Percentiles rank a stretch among this genome's conserved stretches.
These are phyloP conservation scores for Apodemia zela DNA, from an alignment of 2,888 invertebrate species.

Conservation along the genomic window DNA sequence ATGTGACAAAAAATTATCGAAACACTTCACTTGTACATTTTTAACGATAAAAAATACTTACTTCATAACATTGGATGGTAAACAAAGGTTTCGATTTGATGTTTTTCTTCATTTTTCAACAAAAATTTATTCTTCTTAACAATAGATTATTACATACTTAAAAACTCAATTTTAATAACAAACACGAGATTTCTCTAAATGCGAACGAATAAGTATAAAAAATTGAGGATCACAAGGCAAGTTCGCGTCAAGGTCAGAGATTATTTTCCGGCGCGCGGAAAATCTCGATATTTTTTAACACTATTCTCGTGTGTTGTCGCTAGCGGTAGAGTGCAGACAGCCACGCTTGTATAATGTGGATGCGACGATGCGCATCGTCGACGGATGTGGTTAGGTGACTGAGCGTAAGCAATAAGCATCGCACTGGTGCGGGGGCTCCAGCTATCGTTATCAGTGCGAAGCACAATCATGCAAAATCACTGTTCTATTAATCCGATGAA, in stretches of 20 bases:
- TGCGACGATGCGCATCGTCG: conserved; percentile 32
- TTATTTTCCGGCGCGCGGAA: conserved; percentile 59
- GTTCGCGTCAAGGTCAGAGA: conserved; percentile 62
- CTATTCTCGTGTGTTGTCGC: conserved; percentile 24
- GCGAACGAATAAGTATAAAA: conserved; percentile 30
- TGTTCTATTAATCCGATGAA: conserved; percentile 32
- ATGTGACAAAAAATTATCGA: background rate
- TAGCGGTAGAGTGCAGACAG: conserved; percentile 27
- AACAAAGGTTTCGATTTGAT: conserved; percentile 74
- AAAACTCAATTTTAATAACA: conserved; percentile 4
- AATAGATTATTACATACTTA: conserved; percentile 1
- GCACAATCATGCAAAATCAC: conserved; percentile 56
- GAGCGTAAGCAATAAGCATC: conserved; percentile 19
- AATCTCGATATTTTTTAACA: conserved; percentile 40
- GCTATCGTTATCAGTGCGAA: conserved; percentile 39
- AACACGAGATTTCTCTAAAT: conserved; percentile 28
- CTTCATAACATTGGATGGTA: conserved; percentile 82
- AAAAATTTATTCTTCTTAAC: background rate
- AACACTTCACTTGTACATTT: background rate
- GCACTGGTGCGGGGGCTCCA: conserved; percentile 23
- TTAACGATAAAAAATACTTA: conserved; percentile 53
- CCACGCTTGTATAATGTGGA: conserved; percentile 29
- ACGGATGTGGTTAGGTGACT: conserved; percentile 35
- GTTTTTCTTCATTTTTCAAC: conserved; percentile 53
- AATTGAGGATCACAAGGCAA: conserved; percentile 37